These are phyloP conservation scores for Pavo muticus DNA, from an alignment of 2,113 vertebrate species.

Conservation along the genomic window DNA sequence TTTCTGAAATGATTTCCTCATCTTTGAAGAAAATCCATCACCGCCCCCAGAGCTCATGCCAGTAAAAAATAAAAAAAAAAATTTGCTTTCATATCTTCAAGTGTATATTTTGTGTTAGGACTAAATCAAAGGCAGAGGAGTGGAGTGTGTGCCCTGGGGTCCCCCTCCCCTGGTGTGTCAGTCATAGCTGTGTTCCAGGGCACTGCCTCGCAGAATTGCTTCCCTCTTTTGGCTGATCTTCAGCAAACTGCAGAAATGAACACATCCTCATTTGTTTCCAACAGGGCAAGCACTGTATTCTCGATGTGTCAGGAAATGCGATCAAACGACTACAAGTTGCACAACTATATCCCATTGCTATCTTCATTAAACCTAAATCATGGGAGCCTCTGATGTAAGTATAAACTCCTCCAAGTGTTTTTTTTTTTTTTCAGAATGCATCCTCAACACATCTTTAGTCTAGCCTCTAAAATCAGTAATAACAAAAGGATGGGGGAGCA, in stretches of 20 bases:
- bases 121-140: neutral
- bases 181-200: neutral
- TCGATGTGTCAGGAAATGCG: constrained; percentile 98
- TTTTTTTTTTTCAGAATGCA: neutral
- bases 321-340: constrained; percentile 98
- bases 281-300: constrained; percentile 98
- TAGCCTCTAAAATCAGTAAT: neutral
- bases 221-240: neutral
- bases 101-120: neutral
- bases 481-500: neutral
- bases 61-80: neutral
- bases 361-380: constrained; percentile 97
- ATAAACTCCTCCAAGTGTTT: neutral
- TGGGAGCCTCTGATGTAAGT: constrained; percentile 96
- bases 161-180: neutral
- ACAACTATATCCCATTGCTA: constrained; percentile 97
- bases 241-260: constrained; percentile 39
- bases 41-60: neutral
- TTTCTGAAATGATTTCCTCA: neutral
- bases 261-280: constrained; percentile 54
- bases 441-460: neutral
- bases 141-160: accelerated
- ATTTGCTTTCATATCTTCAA: neutral
- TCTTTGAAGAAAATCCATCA: neutral
- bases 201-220: accelerated